A percentile compares a stretch with the other conserved stretches of the same genome.
Evolutionary conservation across 1,140 invertebrate species (phyloP).

Genomic region (Drosophila sp.): DNA sequence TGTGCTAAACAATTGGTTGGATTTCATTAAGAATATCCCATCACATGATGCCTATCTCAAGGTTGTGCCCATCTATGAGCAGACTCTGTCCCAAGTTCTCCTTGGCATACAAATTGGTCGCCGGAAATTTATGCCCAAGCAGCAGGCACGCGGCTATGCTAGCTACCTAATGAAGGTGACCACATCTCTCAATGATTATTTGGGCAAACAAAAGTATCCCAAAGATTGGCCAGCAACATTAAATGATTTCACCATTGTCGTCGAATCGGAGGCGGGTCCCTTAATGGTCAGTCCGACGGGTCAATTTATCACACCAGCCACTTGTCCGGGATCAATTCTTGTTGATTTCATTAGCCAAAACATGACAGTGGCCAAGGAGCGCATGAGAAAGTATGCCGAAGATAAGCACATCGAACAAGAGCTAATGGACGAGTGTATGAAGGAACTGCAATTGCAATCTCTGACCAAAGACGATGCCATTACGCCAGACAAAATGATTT

Average conservation of each 20-base stretch:
- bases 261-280: conserved; percentile 95
- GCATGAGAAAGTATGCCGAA: conserved; percentile 90
- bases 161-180: conserved; percentile 91
- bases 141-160: conserved; percentile 92
- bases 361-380: conserved; percentile 88
- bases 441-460: conserved; percentile 87
- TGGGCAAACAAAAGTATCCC: conserved; percentile 88
- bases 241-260: conserved; percentile 91
- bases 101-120: conserved; percentile 92
- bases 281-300: conserved; percentile 96
- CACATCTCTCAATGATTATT: conserved; percentile 92
- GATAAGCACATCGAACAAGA: conserved; percentile 91
- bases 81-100: conserved; percentile 91
- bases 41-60: conserved; percentile 89
- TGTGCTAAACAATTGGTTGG: conserved; percentile 95
- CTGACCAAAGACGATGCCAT: conserved; percentile 95
- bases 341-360: conserved; percentile 92
- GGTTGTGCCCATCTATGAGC: conserved; percentile 92
- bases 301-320: conserved; percentile 95
- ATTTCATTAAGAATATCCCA: conserved; percentile 92
- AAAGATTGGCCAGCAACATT: conserved; percentile 88
- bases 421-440: conserved; percentile 87
- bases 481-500: conserved; percentile 94
- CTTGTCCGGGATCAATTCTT: conserved; percentile 92
- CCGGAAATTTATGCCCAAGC: conserved; percentile 95